A percentile compares a stretch with the other conserved stretches of the same genome.
phyloP scores from a whole-genome alignment of 2,888 invertebrate genomes.

The Dryocosmus kuriphilus region DNA sequence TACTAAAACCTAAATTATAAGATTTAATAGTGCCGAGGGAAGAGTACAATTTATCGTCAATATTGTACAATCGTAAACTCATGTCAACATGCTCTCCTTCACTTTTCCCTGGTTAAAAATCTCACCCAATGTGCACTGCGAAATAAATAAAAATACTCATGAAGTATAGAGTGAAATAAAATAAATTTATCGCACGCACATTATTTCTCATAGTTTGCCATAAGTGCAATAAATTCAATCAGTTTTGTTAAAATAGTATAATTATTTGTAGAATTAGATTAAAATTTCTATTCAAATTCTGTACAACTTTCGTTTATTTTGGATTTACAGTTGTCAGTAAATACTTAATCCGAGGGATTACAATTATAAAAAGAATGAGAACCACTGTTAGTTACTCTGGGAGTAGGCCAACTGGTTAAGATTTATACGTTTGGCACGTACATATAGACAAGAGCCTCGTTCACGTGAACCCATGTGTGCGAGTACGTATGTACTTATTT shows the following conservation, averaged over 20 bases:
- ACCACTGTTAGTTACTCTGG: slow-evolving; percentile 45
- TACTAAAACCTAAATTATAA: slow-evolving; percentile 35
- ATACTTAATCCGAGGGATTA: too few species aligned
- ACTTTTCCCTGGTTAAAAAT: not conserved
- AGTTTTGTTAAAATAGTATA: too few species aligned
- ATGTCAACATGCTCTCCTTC: slow-evolving; percentile 13
- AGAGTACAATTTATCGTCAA: slow-evolving; percentile 26
- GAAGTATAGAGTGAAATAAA: not conserved
- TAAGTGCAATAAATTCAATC: not conserved
- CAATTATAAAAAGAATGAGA: slow-evolving; percentile 29
- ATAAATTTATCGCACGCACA: not conserved
- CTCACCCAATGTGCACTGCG: not conserved
- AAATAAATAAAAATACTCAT: not conserved
- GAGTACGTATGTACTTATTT: slow-evolving; percentile 33
- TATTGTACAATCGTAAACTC: slow-evolving; percentile 25
- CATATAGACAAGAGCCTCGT: slow-evolving; percentile 28
- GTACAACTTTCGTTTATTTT: too few species aligned
- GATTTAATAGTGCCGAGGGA: slow-evolving; percentile 34
- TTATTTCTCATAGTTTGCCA: not conserved
- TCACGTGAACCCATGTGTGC: slow-evolving; percentile 21
- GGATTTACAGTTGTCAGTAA: too few species aligned
- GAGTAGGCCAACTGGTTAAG: slow-evolving; percentile 59
- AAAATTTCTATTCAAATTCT: too few species aligned
- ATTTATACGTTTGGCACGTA: slow-evolving; percentile 56
- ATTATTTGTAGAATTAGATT: too few species aligned